A percentile compares a stretch with the other conserved stretches of the same genome.
phyloP scores from a whole-genome alignment of 2,113 vertebrate genomes.

The Corydoras sp. region DNA sequence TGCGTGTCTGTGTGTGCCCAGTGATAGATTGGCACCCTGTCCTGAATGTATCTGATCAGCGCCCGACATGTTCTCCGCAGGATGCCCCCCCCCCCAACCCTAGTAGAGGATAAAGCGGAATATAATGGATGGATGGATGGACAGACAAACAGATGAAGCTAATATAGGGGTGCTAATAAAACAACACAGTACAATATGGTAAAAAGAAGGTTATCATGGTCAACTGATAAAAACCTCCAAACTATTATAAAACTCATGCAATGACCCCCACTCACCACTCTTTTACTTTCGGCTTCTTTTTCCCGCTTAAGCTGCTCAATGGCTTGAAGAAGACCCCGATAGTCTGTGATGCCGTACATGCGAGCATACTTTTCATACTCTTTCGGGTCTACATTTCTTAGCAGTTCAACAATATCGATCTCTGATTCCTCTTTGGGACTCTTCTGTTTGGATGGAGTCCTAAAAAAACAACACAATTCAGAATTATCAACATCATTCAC shows the following conservation, averaged over 20 bases:
- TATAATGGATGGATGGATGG: no score
- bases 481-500: not conserved
- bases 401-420: conserved; percentile 90
- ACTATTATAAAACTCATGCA: not conserved
- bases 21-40: no score
- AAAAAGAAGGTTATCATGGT: no score
- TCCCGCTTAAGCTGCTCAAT: conserved; percentile 90
- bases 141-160: no score
- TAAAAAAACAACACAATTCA: conserved; percentile 50
- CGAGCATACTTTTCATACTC: conserved; percentile 98
- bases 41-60: no score
- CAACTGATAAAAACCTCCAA: not conserved
- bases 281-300: conserved; percentile 79
- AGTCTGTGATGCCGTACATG: conserved; percentile 98
- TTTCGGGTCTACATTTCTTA: conserved; percentile 98
- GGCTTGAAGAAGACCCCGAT: conserved; percentile 92
- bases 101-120: no score
- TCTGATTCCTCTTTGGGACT: conserved; percentile 83
- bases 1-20: no score
- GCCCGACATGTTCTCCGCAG: no score
- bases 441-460: conserved; percentile 86
- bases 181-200: no score
- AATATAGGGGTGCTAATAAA: no score
- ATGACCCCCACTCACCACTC: conserved; percentile 65
- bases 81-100: no score